These are phyloP conservation scores for Holothuria leucospilota DNA, from an alignment of 53 echinoderm and acorn worm species.

Conservation along the genomic window DNA sequence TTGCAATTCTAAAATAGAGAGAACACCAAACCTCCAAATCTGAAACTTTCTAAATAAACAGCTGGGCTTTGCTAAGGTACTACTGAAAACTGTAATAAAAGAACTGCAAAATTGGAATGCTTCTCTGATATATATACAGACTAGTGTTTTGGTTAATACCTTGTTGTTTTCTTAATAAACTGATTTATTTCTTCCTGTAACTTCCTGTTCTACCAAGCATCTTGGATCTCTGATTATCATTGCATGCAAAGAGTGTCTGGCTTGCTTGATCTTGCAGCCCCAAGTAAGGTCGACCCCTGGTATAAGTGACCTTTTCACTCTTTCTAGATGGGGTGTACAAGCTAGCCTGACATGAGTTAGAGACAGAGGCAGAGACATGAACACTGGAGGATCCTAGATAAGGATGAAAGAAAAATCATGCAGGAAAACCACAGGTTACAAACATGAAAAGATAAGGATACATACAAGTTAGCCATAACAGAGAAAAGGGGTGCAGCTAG, in stretches of 20 bases:
- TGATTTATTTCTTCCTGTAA: neutral
- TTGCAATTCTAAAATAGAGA: too few relatives aligned
- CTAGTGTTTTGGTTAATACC: too few relatives aligned
- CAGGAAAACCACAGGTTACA: neutral
- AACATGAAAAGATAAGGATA: too few relatives aligned
- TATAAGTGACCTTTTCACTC: constrained; percentile 14
- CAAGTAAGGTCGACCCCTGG: constrained; percentile 9
- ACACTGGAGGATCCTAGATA: constrained; percentile 43
- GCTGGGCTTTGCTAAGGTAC: too few relatives aligned
- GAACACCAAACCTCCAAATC: too few relatives aligned
- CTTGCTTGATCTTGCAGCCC: constrained; percentile 38
- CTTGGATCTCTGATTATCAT: constrained; percentile 25
- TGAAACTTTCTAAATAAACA: too few relatives aligned
- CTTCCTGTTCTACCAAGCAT: neutral
- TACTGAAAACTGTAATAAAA: too few relatives aligned
- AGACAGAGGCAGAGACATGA: constrained; percentile 51
- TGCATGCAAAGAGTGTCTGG: constrained; percentile 16
- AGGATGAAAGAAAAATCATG: constrained; percentile 1
- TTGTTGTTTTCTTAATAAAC: too few relatives aligned
- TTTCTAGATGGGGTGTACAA: constrained; percentile 31
- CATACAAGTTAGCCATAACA: too few relatives aligned
- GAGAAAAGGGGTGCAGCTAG: too few relatives aligned
- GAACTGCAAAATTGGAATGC: too few relatives aligned
- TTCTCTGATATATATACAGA: too few relatives aligned
- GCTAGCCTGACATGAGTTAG: constrained; percentile 47